Evolutionary conservation across 2,888 invertebrate species (phyloP).

Genomic region (Cremastinae sp.): DNA sequence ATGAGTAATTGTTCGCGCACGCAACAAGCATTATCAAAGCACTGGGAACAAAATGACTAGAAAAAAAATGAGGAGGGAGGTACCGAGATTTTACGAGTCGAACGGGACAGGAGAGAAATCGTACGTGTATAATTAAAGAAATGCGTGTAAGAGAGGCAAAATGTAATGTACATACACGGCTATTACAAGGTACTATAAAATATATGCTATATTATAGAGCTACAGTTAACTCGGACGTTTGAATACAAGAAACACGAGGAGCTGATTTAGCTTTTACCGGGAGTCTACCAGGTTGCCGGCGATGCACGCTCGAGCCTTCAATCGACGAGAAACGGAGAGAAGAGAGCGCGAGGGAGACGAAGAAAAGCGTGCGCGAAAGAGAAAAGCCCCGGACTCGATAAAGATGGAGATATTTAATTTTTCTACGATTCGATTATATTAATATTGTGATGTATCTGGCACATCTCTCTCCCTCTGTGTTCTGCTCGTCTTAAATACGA

Average conservation of each 20-base stretch:
- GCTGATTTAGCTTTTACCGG: constrained; percentile 81
- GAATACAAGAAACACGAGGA: constrained; percentile 81
- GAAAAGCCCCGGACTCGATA: neutral
- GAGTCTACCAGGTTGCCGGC: constrained; percentile 84
- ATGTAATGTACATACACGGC: constrained; percentile 24
- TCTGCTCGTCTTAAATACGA: constrained; percentile 13
- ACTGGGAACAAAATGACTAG: neutral
- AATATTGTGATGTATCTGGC: constrained; percentile 13
- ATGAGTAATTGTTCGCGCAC: no score
- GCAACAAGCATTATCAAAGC: no score
- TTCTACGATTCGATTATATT: constrained; percentile 1
- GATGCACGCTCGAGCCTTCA: constrained; percentile 25
- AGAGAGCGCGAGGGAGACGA: neutral
- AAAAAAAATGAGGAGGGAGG: constrained; percentile 1
- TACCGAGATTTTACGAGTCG: constrained; percentile 44
- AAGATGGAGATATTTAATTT: constrained; percentile 17
- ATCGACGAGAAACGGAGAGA: constrained; percentile 23
- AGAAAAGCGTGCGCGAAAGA: constrained; percentile 1
- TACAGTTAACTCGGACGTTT: constrained; percentile 27
- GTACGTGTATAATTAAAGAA: constrained; percentile 47
- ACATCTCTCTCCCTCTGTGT: constrained; percentile 5
- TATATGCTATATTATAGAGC: constrained; percentile 22
- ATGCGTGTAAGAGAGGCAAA: constrained; percentile 36
- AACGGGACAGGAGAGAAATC: constrained; percentile 32
- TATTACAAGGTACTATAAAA: constrained; percentile 39